Percentiles rank a stretch among this genome's conserved stretches.
Conservation (phyloP, 2,888 invertebrate genomes). For the Sarcophaga subvicina region DNA sequence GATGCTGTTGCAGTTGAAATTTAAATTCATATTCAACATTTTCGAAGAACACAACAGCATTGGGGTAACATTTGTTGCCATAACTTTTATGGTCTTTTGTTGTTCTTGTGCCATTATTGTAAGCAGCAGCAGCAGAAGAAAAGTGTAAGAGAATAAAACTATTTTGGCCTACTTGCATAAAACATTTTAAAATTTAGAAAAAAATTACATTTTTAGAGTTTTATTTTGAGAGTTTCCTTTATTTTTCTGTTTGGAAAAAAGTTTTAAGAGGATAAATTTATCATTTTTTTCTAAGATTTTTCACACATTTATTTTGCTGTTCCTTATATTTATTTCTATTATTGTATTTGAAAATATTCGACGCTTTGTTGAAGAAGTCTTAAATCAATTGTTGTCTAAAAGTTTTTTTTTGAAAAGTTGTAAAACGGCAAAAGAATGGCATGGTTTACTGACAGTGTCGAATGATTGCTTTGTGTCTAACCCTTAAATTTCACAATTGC, state of each 20-base stretch:
- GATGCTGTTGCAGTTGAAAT: slow-evolving; percentile 26
- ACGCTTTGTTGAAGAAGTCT: slow-evolving; percentile 12
- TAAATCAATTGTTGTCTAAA: slow-evolving; percentile 9
- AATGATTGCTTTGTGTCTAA: too few species aligned
- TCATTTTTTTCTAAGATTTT: too few species aligned
- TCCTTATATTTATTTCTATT: too few species aligned
- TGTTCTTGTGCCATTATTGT: not conserved
- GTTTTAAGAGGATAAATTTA: too few species aligned
- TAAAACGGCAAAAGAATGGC: not conserved
- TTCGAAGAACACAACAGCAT: slow-evolving; percentile 7
- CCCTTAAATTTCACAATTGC: too few species aligned
- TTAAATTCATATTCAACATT: slow-evolving; percentile 42
- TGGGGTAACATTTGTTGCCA: slow-evolving; percentile 19
- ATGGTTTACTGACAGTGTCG: too few species aligned
- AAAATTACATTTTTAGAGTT: not conserved
- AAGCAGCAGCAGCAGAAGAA: not conserved
- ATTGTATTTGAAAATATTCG: too few species aligned
- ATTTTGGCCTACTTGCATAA: slow-evolving; percentile 41
- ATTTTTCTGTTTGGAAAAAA: not conserved
- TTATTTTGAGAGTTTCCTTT: not conserved
- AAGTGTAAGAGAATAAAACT: not conserved
- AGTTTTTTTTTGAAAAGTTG: slow-evolving; percentile 9
- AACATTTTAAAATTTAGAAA: slow-evolving; percentile 1
- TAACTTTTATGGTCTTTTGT: not conserved
- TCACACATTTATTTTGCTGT: too few species aligned